Percentiles rank a stretch among this genome's conserved stretches.
phyloP scores from a whole-genome alignment of 2,888 invertebrate species.

The Microctonus aethiopoides region DNA sequence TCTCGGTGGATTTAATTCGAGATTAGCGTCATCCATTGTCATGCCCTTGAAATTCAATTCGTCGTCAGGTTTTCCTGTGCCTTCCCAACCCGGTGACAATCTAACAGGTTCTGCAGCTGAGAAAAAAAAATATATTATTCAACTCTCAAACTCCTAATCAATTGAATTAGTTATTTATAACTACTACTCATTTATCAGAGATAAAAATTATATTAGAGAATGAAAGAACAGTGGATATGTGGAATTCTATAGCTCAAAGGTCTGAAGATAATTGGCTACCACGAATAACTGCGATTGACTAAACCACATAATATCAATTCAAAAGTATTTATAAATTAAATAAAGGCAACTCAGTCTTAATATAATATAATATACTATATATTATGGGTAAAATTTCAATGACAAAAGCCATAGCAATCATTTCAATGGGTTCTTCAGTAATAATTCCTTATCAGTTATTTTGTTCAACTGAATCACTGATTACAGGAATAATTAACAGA shows the following conservation, averaged over 20 bases:
- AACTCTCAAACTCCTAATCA: neutral
- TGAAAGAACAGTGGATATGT: neutral
- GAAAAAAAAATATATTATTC: no score
- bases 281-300: neutral
- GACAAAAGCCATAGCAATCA: neutral
- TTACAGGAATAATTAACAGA: neutral
- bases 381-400: neutral
- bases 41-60: slow-evolving; percentile 84
- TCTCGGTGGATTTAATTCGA: slow-evolving; percentile 81
- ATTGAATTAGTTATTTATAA: neutral
- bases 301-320: slow-evolving; percentile 33
- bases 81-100: slow-evolving; percentile 90
- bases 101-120: slow-evolving; percentile 79
- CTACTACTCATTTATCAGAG: neutral
- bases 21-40: slow-evolving; percentile 75
- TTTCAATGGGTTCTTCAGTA: no score
- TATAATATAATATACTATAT: neutral
- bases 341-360: neutral
- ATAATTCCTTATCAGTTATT: no score
- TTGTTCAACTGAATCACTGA: no score
- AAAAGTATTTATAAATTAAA: slow-evolving; percentile 33
- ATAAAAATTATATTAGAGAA: neutral
- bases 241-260: neutral
- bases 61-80: slow-evolving; percentile 83
- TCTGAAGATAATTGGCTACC: neutral